Percentiles rank a stretch among this genome's conserved stretches.
These are phyloP conservation scores for Blera fallax DNA, from an alignment of 2,888 invertebrate species.

Conservation along the genomic window DNA sequence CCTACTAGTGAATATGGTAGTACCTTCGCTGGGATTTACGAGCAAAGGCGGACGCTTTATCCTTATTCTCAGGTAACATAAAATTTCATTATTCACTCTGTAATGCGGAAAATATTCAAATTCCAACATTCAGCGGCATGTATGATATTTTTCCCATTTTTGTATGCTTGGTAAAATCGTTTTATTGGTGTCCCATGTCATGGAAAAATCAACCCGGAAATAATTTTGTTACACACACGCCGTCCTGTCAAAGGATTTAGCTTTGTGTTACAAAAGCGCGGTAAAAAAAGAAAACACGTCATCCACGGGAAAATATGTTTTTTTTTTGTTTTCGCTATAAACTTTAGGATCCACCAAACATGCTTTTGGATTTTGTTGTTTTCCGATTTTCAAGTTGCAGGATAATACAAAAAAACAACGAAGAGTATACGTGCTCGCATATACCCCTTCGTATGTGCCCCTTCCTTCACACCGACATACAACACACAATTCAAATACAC, in stretches of 20 bases:
- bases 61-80: too few species aligned
- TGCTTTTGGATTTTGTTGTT: background rate
- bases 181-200: background rate
- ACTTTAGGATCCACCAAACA: background rate
- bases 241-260: slow-evolving; percentile 2
- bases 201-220: background rate
- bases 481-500: background rate
- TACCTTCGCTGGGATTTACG: too few species aligned
- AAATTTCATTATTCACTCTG: too few species aligned
- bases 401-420: background rate
- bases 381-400: background rate
- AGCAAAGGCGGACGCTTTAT: too few species aligned
- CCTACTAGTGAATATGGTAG: too few species aligned
- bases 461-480: background rate
- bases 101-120: background rate
- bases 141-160: background rate
- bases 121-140: background rate
- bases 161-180: background rate
- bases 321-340: background rate
- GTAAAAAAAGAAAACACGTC: background rate
- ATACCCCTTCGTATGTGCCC: background rate
- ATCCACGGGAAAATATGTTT: background rate
- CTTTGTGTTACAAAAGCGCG: background rate
- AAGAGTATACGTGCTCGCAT: background rate
- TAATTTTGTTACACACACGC: background rate